These are phyloP conservation scores for Andrena dorsata DNA, from an alignment of 2,888 invertebrate species.

Conservation along the genomic window DNA sequence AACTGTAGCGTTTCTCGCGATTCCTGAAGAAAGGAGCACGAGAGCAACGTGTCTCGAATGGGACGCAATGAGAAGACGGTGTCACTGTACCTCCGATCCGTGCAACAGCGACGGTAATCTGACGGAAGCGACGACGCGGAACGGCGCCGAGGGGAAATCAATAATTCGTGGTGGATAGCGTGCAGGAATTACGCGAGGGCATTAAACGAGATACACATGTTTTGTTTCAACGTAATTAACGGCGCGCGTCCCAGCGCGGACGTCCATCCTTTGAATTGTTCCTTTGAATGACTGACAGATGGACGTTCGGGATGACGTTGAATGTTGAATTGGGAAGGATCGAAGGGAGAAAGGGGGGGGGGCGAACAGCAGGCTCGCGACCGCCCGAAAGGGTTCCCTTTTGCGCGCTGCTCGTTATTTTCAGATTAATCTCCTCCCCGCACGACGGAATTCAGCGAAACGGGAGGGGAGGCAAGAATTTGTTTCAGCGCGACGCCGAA, in stretches of 20 bases:
- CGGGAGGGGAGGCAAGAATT: slow-evolving; percentile 28
- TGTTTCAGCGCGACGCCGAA: slow-evolving; percentile 37
- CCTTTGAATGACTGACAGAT: slow-evolving; percentile 56
- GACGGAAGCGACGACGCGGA: neutral
- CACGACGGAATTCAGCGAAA: slow-evolving; percentile 35
- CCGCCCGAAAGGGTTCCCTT: slow-evolving; percentile 30
- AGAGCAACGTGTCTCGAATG: too few species aligned
- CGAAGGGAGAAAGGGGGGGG: slow-evolving; percentile 44
- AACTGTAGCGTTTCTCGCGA: too few species aligned
- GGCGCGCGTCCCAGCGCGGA: neutral
- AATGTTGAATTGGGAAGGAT: slow-evolving; percentile 30
- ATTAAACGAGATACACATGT: slow-evolving; percentile 16
- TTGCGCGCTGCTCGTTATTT: slow-evolving; percentile 66
- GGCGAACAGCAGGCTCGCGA: neutral
- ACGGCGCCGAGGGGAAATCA: slow-evolving; percentile 15
- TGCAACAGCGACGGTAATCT: neutral
- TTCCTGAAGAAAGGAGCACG: too few species aligned
- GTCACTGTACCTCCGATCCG: neutral
- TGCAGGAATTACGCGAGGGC: neutral
- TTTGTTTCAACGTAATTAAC: slow-evolving; percentile 54
- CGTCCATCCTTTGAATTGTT: slow-evolving; percentile 36
- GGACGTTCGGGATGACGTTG: slow-evolving; percentile 34
- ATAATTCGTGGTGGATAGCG: slow-evolving; percentile 15
- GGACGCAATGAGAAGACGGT: neutral
- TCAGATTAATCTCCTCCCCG: slow-evolving; percentile 64